Conservation (phyloP, 2,113 vertebrate species). For the Gadus chalcogrammus region DNA sequence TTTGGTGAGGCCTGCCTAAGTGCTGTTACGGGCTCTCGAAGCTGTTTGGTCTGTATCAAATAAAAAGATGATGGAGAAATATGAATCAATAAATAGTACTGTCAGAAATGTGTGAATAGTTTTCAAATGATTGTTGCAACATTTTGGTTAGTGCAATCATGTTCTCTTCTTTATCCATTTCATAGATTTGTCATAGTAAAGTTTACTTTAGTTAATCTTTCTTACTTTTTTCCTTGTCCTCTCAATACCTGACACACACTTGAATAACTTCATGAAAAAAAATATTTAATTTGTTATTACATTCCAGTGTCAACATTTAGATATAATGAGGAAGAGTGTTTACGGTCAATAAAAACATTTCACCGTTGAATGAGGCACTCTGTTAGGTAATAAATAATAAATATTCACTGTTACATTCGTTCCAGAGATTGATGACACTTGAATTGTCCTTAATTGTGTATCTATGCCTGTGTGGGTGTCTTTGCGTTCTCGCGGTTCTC, state of each 20-base stretch:
- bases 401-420: no score
- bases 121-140: not conserved
- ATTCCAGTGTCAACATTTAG: not conserved
- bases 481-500: not conserved
- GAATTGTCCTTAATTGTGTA: not conserved
- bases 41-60: conserved; percentile 46
- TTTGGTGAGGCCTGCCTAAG: conserved; percentile 56
- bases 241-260: no score
- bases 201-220: not conserved
- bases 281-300: not conserved
- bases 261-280: no score
- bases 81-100: not conserved
- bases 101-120: not conserved
- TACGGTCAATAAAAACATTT: no score
- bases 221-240: no score
- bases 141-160: conserved; percentile 7
- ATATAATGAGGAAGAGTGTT: not conserved
- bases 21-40: conserved; percentile 48
- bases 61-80: conserved; percentile 13
- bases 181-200: not conserved
- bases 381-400: no score
- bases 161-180: not conserved
- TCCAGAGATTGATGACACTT: not conserved
- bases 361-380: no score
- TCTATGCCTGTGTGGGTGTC: conserved; percentile 2